Percentiles rank a stretch among this genome's conserved stretches.
Conservation (phyloP, 2,797 vertebrate species). For the Cossypha polioptera region DNA sequence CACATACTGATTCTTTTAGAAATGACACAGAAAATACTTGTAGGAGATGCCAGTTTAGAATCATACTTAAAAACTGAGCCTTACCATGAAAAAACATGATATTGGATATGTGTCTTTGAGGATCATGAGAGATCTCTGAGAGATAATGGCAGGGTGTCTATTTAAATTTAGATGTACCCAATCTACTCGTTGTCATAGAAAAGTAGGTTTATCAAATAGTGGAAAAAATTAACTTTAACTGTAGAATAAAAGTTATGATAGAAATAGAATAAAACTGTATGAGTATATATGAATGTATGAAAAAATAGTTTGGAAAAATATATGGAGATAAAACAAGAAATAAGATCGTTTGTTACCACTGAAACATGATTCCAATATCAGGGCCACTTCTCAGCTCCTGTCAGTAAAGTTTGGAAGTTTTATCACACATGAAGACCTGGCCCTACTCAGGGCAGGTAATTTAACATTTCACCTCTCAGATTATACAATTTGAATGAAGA, state of each 20-base stretch:
- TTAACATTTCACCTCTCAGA: not conserved
- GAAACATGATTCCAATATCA: too few relatives aligned
- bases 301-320: not conserved
- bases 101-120: not conserved
- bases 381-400: too few relatives aligned
- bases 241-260: not conserved
- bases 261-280: not conserved
- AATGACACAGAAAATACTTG: not conserved
- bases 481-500: not conserved
- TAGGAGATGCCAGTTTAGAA: constrained; percentile 1
- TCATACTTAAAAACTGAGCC: not conserved
- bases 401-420: too few relatives aligned
- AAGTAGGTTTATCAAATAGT: not conserved
- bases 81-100: not conserved
- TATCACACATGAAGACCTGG: too few relatives aligned
- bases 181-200: not conserved
- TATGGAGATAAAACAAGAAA: too few relatives aligned
- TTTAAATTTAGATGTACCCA: not conserved
- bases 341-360: too few relatives aligned
- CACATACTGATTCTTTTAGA: not conserved
- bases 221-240: not conserved
- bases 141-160: not conserved
- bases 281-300: not conserved
- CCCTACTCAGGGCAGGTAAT: not conserved
- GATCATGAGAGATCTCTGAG: constrained; percentile 6